Evolutionary conservation across 2,113 vertebrate genomes (phyloP), one percentile per base, ranked within the genome.

Genomic region (Cephalopterus ornatus): DNA sequence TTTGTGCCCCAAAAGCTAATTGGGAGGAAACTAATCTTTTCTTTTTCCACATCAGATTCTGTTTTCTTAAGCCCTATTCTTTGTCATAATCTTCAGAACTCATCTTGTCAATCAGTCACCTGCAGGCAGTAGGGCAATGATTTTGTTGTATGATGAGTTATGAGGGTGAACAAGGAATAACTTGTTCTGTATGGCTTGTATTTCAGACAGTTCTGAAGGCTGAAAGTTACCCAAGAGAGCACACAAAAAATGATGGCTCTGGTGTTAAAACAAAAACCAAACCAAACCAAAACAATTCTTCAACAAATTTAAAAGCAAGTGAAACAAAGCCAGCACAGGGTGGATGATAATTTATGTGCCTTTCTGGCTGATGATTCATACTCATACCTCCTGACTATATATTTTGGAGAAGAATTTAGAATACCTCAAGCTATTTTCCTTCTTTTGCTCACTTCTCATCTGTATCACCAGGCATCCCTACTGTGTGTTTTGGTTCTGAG

Each of bases 321-420:
- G 41, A 55, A 85, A 91, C 30, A 65, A 85, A 95, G 67, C 72
- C 71, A 82, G n/a, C 55, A 84, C 41, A 74, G 18, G 28, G 42
- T 89, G 18, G 32, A 59, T 84, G 52, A 50, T 89, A 49, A 55
- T 59, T 83, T 80, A 33, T 90, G 17, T 93, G 67, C 49, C 56
- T 76, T 72, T 94, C 62, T 93, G 95, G 67, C 49, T 85, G 81
- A 68, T 89, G 62, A 87, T 62, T 87, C 78, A 85, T 61, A 41
- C 33, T 91, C 52, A 47, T 73, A 66, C 67, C 58, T 71, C 73
- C 81, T 89, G 95, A 59, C 33, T 92, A 61, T 93, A 55, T 92
- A 74, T 93, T 97, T 97, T 93, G 79, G 77, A 94, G 53, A 82
- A 94, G 78, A 91, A 93, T 93, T 95, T 96, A 83, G 92, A 81